Evolutionary conservation across 2,113 vertebrate species (phyloP).

Genomic region (Phaethornis superciliosus): DNA sequence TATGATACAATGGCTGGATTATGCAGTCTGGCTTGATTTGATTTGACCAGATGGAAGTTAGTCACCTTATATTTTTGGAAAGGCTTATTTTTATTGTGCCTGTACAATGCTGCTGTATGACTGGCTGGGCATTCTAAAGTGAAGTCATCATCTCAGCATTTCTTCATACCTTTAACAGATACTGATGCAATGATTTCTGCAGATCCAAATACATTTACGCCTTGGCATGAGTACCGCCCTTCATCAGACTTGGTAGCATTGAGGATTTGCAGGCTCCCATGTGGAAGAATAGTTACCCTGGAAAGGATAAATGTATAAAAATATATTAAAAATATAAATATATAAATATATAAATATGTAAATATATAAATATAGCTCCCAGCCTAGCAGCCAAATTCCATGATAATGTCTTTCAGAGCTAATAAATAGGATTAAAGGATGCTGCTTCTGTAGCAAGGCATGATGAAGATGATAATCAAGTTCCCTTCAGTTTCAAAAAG

Average conservation of each 20-base stretch:
- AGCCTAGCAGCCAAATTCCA: background rate
- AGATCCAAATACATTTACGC: constrained; percentile 90
- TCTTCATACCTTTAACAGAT: constrained; percentile 91
- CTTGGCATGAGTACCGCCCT: constrained; percentile 88
- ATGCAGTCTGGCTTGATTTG: background rate
- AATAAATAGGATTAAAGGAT: constrained; percentile 30
- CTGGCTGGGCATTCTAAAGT: background rate
- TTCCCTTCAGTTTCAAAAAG: constrained; percentile 24
- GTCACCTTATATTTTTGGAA: rapidly evolving
- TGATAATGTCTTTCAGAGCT: background rate
- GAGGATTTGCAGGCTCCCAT: constrained; percentile 88
- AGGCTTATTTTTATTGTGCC: background rate
- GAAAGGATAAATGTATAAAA: constrained; percentile 63
- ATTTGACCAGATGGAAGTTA: background rate
- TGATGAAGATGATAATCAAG: background rate
- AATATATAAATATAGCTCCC: constrained; percentile 22
- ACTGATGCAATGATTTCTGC: constrained; percentile 88
- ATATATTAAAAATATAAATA: constrained; percentile 15
- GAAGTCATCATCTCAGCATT: background rate
- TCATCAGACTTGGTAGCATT: constrained; percentile 92
- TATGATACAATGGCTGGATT: background rate
- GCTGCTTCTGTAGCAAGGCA: background rate
- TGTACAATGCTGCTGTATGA: background rate
- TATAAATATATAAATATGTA: constrained; percentile 44
- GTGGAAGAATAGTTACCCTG: constrained; percentile 90